Conservation (phyloP, 2,113 vertebrate genomes). For the Hymenochirus boettgeri region DNA sequence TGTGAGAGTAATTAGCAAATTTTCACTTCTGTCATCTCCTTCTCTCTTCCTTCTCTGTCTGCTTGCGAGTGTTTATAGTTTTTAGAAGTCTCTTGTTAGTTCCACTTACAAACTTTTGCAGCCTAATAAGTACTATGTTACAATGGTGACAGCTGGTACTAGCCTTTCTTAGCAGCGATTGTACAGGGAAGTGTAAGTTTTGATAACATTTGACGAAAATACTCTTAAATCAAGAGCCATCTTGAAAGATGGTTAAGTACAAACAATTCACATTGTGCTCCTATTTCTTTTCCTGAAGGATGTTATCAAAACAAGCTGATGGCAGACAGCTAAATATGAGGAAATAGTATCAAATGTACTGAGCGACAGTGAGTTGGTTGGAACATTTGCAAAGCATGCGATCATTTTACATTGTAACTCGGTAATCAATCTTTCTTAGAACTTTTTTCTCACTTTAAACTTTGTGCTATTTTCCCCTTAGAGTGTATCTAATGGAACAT, state of each 20-base stretch:
- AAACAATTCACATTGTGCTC: slow-evolving; percentile 31
- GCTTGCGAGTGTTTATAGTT: slow-evolving; percentile 64
- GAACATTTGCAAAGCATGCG: slow-evolving; percentile 25
- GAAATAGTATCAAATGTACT: slow-evolving; percentile 44
- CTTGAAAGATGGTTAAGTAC: slow-evolving; percentile 47
- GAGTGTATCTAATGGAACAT: slow-evolving; percentile 16
- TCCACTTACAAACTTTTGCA: slow-evolving; percentile 73
- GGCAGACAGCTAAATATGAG: slow-evolving; percentile 50
- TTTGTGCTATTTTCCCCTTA: slow-evolving; percentile 4
- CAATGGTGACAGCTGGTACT: slow-evolving; percentile 80
- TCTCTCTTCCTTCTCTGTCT: slow-evolving; percentile 29
- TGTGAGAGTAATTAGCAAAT: slow-evolving; percentile 12
- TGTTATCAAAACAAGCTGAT: slow-evolving; percentile 48
- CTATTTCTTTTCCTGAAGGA: slow-evolving; percentile 42
- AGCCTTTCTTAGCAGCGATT: slow-evolving; percentile 53
- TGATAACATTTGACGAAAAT: slow-evolving; percentile 50
- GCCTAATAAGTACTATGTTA: slow-evolving; percentile 81
- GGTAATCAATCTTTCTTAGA: neutral
- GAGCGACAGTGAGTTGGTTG: slow-evolving; percentile 15
- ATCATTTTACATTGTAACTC: slow-evolving; percentile 15
- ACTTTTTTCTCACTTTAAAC: neutral
- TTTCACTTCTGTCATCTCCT: slow-evolving; percentile 13
- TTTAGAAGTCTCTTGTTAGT: slow-evolving; percentile 83
- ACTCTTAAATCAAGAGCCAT: slow-evolving; percentile 49
- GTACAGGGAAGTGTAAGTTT: slow-evolving; percentile 48